Conservation (phyloP, 2,888 invertebrate genomes). For the Oasisia sp. region DNA sequence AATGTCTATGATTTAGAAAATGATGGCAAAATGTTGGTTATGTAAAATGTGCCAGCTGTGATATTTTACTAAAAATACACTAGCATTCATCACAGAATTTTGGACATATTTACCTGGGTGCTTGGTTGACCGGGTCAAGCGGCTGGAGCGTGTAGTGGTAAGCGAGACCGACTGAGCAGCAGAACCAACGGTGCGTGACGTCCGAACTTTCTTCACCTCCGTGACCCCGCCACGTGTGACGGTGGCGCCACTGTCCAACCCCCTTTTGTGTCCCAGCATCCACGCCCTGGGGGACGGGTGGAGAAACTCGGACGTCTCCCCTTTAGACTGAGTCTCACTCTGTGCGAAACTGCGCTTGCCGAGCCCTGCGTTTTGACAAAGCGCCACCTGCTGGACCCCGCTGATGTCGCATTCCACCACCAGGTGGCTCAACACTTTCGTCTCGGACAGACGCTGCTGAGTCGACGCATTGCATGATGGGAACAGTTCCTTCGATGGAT, state of each 20-base stretch:
- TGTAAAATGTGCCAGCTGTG: too few species aligned
- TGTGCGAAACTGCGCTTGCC: neutral
- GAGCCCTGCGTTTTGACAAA: neutral
- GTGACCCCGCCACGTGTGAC: neutral
- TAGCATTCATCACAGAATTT: neutral
- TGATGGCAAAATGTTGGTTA: too few species aligned
- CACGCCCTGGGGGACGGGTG: neutral
- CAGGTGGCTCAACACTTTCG: neutral
- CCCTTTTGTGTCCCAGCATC: neutral
- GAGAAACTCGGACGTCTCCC: neutral
- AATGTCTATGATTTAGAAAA: too few species aligned
- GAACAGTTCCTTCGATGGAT: neutral
- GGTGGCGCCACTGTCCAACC: neutral
- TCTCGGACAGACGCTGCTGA: neutral
- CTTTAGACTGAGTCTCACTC: neutral
- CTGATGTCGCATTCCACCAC: neutral
- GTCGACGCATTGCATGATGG: neutral
- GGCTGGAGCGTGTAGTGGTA: neutral
- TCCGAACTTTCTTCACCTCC: neutral
- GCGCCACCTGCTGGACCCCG: neutral
- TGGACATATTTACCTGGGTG: neutral
- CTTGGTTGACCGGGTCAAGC: constrained; percentile 17
- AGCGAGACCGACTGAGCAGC: neutral
- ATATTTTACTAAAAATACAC: too few species aligned
- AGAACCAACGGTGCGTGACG: neutral